Evolutionary conservation across 2,888 invertebrate genomes (phyloP), one percentile per base, ranked within the genome.

Genomic region (Dioctria linearis): DNA sequence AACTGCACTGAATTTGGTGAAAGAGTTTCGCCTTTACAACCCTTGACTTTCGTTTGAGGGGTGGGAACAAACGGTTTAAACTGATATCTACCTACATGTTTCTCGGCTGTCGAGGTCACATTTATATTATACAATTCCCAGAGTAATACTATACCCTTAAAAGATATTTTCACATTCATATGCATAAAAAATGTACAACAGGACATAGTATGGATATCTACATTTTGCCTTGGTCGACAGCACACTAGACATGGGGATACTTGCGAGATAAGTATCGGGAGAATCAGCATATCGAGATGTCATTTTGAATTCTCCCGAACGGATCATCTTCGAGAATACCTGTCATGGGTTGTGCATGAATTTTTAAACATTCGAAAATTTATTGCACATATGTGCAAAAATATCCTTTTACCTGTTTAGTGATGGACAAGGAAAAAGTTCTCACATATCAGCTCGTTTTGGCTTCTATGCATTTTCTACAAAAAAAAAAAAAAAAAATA

Each of bases 251-350:
- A 11, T 42, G 67, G 37, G 57, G 42, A 49, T 43, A 40, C 79
- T 51, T 66, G 63, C 25, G 25, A 25, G 54, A 57, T 39, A 11
- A 37, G 66, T 66, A 79, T 67, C 40, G 8, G 49, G 66, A 80
- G 61, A 61, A 65, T 78, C 63, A 76, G 61, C 54, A 80, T 78
- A 78, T 82, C 76, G 69, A 80, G 78, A 73, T 80, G 80, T 80
- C 82, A 78, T 82, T 82, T 79, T 57, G 54, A 82, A 82, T 80
- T 82, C 78, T 78, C 66, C 63, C 57, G 39, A 78, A 80, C 46
- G 67, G 79, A 69, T 59, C 67, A 69, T 78, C 57, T 66, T 57
- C 57, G 51, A 54, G 66, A 78, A 66, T 51, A 78, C 57, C 66
- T 78, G 78, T 78, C 78, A 67, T 78, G 78, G 78, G 67, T 57